Conservation (phyloP, 2,888 invertebrate genomes). For the Glomeris marginata region DNA sequence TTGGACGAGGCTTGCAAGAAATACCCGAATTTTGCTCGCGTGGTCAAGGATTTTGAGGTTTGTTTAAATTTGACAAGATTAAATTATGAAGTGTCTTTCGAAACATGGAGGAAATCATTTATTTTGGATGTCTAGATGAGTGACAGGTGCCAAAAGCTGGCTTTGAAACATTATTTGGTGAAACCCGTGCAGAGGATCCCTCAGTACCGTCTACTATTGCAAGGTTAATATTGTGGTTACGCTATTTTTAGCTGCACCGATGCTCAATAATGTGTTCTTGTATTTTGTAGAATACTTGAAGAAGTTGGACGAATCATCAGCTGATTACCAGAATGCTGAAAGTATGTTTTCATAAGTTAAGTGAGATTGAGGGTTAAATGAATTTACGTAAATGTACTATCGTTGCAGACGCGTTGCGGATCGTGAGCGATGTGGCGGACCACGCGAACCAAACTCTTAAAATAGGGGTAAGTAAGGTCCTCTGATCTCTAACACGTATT, state of each 20-base stretch:
- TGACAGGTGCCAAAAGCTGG: constrained; percentile 36
- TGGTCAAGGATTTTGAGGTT: constrained; percentile 37
- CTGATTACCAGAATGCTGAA: constrained; percentile 43
- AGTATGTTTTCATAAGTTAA: constrained; percentile 1
- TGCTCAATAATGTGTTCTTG: not conserved
- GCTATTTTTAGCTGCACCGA: too few species aligned
- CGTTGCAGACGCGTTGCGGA: constrained; percentile 33
- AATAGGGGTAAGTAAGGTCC: constrained; percentile 32
- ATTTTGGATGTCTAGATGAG: constrained; percentile 16
- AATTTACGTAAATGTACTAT: too few species aligned
- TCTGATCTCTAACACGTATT: not conserved
- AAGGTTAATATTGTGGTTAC: constrained; percentile 20
- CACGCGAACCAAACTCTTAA: constrained; percentile 42
- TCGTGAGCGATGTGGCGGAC: constrained; percentile 41
- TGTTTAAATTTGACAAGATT: not conserved
- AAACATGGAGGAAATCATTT: not conserved
- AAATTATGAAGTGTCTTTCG: not conserved
- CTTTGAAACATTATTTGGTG: constrained; percentile 46
- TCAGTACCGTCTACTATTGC: constrained; percentile 45
- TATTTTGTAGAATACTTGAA: constrained; percentile 36
- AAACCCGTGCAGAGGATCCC: constrained; percentile 51
- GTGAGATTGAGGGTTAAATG: not conserved
- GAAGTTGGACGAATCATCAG: constrained; percentile 34
- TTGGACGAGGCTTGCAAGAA: constrained; percentile 37
- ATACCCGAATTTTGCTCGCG: constrained; percentile 34